Evolutionary conservation across 2,888 invertebrate species (phyloP).

Genomic region (Eledona agricola): DNA sequence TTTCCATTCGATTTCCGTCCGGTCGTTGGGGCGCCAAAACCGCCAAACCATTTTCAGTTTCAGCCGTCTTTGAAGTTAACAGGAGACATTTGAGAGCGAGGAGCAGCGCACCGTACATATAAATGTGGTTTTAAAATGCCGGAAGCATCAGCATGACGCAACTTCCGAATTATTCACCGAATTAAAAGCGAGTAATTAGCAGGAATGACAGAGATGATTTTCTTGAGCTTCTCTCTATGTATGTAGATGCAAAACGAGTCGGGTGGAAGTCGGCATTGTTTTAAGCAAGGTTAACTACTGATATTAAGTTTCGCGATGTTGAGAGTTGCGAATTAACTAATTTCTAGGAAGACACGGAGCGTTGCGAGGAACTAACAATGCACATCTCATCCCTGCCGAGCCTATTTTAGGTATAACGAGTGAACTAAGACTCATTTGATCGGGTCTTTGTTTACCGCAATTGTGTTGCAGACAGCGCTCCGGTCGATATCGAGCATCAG

Average conservation of each 20-base stretch:
- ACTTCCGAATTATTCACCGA: constrained; percentile 4
- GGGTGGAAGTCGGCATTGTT: constrained; percentile 29
- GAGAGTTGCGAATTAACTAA: constrained; percentile 54
- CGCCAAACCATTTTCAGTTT: too few relatives aligned
- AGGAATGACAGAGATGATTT: constrained; percentile 15
- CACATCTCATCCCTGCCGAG: constrained; percentile 49
- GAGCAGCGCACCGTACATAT: not conserved
- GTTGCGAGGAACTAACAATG: constrained; percentile 51
- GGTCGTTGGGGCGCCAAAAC: too few relatives aligned
- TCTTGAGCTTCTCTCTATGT: constrained; percentile 3
- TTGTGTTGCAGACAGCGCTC: constrained; percentile 28
- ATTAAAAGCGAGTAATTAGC: constrained; percentile 19
- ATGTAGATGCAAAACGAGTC: constrained; percentile 15
- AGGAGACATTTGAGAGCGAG: too few relatives aligned
- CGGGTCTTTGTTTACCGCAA: constrained; percentile 44
- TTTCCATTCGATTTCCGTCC: too few relatives aligned
- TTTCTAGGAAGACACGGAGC: constrained; percentile 54
- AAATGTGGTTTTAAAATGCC: not conserved
- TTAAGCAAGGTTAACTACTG: constrained; percentile 49
- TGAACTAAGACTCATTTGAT: constrained; percentile 44
- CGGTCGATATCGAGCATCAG: constrained; percentile 17
- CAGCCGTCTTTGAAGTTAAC: too few relatives aligned
- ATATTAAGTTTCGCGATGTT: constrained; percentile 53
- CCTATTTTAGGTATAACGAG: constrained; percentile 53
- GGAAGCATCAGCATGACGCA: constrained; percentile 4